These are phyloP conservation scores for Calliopum simillimum DNA, from an alignment of 2,888 invertebrate species.

Conservation along the genomic window DNA sequence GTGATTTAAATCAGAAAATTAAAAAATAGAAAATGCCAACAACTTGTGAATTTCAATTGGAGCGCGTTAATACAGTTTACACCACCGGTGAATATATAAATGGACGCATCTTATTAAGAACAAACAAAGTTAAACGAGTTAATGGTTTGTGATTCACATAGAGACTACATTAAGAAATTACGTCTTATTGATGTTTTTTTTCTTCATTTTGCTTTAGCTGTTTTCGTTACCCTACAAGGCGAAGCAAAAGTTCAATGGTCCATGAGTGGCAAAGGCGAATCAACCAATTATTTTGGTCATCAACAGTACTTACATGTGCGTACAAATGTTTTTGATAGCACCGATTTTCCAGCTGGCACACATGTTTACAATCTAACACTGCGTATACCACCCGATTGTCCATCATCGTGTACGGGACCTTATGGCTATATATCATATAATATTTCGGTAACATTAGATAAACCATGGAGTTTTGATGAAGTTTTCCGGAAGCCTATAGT, in stretches of 20 bases:
- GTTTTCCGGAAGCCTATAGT: slow-evolving; percentile 71
- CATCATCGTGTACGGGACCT: slow-evolving; percentile 82
- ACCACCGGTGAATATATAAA: slow-evolving; percentile 60
- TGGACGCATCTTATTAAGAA: slow-evolving; percentile 58
- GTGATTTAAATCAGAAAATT: neutral
- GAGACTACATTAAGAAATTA: neutral
- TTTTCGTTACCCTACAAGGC: slow-evolving; percentile 61
- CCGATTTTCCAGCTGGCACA: slow-evolving; percentile 58
- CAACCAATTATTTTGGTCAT: slow-evolving; percentile 60
- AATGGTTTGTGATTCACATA: slow-evolving; percentile 51
- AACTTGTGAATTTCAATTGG: slow-evolving; percentile 61
- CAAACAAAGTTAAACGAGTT: slow-evolving; percentile 60
- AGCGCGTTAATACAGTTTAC: slow-evolving; percentile 59
- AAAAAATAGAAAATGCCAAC: slow-evolving; percentile 55
- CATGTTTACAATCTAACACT: slow-evolving; percentile 83
- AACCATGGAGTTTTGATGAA: slow-evolving; percentile 80
- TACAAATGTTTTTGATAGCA: slow-evolving; percentile 58
- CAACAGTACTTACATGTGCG: slow-evolving; percentile 61
- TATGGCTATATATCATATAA: slow-evolving; percentile 81
- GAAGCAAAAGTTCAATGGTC: slow-evolving; percentile 64
- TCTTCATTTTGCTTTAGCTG: slow-evolving; percentile 48
- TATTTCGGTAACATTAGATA: slow-evolving; percentile 76
- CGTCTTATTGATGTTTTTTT: slow-evolving; percentile 1
- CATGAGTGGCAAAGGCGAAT: slow-evolving; percentile 59
- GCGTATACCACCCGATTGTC: slow-evolving; percentile 71